These are phyloP conservation scores for Notarius quadriscutis DNA, from an alignment of 2,113 vertebrate species.

Conservation along the genomic window DNA sequence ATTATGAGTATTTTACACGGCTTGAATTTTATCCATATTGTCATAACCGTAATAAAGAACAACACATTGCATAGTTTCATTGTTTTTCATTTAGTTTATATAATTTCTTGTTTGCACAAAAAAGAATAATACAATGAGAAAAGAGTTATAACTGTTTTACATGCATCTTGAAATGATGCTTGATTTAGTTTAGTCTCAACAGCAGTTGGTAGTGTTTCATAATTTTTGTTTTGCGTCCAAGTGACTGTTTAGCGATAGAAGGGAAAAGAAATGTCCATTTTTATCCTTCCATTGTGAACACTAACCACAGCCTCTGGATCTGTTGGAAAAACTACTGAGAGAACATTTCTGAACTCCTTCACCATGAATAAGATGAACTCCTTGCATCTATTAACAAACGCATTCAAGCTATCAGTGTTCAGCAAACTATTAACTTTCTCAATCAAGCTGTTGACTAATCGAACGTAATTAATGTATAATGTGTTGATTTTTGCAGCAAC, in stretches of 20 bases:
- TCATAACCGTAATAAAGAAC: neutral
- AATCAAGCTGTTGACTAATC: constrained; percentile 63
- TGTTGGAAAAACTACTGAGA: constrained; percentile 71
- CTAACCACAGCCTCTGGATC: constrained; percentile 64
- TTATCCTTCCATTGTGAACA: constrained; percentile 74
- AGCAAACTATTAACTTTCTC: constrained; percentile 65
- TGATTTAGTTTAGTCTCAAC: constrained; percentile 38
- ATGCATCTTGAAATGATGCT: constrained; percentile 54
- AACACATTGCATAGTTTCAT: neutral
- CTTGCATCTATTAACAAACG: constrained; percentile 21
- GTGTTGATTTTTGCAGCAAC: constrained; percentile 62
- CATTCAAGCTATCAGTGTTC: constrained; percentile 32
- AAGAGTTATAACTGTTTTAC: constrained; percentile 58
- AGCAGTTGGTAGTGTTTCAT: constrained; percentile 60
- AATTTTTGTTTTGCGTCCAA: constrained; percentile 50
- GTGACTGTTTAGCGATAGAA: constrained; percentile 66
- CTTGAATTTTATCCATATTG: neutral
- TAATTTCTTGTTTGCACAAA: constrained; percentile 49
- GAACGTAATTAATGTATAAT: constrained; percentile 60
- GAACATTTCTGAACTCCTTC: constrained; percentile 58
- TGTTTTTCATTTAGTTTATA: constrained; percentile 7
- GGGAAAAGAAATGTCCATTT: constrained; percentile 73
- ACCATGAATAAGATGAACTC: constrained; percentile 54
- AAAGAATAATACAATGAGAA: constrained; percentile 41
- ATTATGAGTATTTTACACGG: neutral